These are phyloP conservation scores for Syngnathus typhle DNA, from an alignment of 2,113 vertebrate species.

Conservation along the genomic window DNA sequence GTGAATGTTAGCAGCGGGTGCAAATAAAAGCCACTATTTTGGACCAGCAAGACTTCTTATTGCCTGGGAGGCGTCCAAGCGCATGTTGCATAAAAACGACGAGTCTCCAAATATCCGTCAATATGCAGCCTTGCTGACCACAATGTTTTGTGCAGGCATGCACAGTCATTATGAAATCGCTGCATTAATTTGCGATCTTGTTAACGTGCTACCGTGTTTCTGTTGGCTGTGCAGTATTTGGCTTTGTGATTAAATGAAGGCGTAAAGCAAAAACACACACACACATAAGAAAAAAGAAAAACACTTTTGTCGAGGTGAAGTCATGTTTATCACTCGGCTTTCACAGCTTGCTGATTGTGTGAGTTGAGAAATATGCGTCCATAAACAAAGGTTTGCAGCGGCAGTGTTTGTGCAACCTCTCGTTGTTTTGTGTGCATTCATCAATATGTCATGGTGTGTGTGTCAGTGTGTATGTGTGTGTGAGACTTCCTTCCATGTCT, in stretches of 20 bases:
- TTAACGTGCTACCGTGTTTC: constrained; percentile 15
- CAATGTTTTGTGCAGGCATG: constrained; percentile 20
- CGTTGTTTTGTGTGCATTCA: constrained; percentile 2
- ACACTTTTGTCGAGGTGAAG: constrained; percentile 14
- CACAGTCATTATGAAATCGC: constrained; percentile 27
- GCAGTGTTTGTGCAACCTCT: constrained; percentile 10
- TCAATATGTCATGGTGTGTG: constrained; percentile 2
- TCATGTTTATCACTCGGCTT: constrained; percentile 36
- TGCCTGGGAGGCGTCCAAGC: constrained; percentile 36
- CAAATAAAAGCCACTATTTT: constrained; percentile 33
- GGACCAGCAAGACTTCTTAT: constrained; percentile 28
- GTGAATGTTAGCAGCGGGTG: neutral
- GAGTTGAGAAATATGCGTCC: constrained; percentile 21
- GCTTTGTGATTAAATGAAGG: constrained; percentile 39
- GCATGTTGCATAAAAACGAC: constrained; percentile 40
- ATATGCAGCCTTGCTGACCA: constrained; percentile 19
- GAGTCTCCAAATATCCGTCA: constrained; percentile 33
- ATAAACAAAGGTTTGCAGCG: constrained; percentile 26
- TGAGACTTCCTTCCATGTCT: constrained; percentile 62
- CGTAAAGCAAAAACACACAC: constrained; percentile 10
- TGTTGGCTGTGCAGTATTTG: constrained; percentile 12
- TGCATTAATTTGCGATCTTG: constrained; percentile 27
- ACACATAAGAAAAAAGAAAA: neutral
- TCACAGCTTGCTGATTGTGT: constrained; percentile 17
- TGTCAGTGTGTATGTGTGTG: too few relatives aligned